Conservation (phyloP, 2,113 vertebrate genomes). For the Cavia aperea region DNA sequence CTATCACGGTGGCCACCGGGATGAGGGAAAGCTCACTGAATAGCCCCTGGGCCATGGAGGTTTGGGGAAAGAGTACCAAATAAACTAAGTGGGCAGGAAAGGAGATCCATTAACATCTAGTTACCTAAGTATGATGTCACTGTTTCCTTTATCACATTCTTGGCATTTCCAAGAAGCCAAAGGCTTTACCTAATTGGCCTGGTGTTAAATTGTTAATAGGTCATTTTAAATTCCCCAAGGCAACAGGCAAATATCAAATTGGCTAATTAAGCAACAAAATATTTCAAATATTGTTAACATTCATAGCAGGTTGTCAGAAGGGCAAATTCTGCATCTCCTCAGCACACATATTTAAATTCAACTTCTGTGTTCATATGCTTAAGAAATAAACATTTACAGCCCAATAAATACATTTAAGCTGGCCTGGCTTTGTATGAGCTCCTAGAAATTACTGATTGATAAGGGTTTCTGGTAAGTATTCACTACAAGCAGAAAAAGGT, state of each 20-base stretch:
- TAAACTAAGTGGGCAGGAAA: neutral
- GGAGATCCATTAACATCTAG: neutral
- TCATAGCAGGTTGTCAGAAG: slow-evolving; percentile 54
- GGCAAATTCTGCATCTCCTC: slow-evolving; percentile 47
- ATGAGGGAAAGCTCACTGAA: neutral
- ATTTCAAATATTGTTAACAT: slow-evolving; percentile 64
- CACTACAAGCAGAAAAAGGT: neutral
- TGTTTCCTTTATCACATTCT: neutral
- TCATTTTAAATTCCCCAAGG: slow-evolving; percentile 61
- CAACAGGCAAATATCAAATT: slow-evolving; percentile 59
- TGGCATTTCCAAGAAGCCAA: slow-evolving; percentile 38
- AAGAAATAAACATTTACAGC: slow-evolving; percentile 62
- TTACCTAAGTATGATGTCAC: neutral
- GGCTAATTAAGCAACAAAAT: slow-evolving; percentile 65
- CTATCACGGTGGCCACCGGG: neutral
- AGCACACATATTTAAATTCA: slow-evolving; percentile 47
- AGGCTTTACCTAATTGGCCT: slow-evolving; percentile 61
- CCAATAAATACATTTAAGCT: slow-evolving; percentile 24
- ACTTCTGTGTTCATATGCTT: slow-evolving; percentile 45
- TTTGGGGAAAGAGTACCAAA: neutral
- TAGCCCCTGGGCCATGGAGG: neutral
- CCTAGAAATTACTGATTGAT: neutral
- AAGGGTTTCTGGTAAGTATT: slow-evolving; percentile 24
- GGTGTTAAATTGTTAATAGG: slow-evolving; percentile 57
- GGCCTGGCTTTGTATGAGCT: neutral